Conservation (phyloP, 2,888 invertebrate species). For the Lathronympha strigana region DNA sequence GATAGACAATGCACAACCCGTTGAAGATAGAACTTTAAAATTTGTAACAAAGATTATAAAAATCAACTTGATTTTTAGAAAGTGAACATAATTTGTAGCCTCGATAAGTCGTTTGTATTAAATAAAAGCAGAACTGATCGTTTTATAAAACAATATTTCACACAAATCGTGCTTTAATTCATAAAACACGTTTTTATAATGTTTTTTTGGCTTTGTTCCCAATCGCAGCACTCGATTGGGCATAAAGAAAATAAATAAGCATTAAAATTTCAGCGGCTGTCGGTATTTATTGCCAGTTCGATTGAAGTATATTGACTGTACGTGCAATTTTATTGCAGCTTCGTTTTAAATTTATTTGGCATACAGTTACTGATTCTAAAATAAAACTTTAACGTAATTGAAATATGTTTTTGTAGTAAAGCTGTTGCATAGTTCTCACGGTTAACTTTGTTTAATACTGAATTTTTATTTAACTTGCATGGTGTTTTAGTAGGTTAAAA, state of each 20-base stretch:
- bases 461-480: too few relatives aligned
- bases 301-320: conserved; percentile 28
- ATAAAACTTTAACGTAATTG: background rate
- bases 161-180: conserved; percentile 1
- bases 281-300: conserved; percentile 34
- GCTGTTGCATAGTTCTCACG: too few relatives aligned
- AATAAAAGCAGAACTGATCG: background rate
- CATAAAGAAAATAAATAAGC: conserved; percentile 31
- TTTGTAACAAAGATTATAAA: too few relatives aligned
- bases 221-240: conserved; percentile 16
- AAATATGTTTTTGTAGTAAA: background rate
- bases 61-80: too few relatives aligned
- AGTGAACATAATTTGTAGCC: too few relatives aligned
- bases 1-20: too few relatives aligned
- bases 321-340: conserved; percentile 28
- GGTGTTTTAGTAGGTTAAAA: too few relatives aligned
- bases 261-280: conserved; percentile 32
- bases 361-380: background rate
- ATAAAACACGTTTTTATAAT: conserved; percentile 12
- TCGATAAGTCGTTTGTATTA: background rate
- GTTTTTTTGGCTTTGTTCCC: conserved; percentile 31
- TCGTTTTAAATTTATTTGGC: conserved; percentile 16
- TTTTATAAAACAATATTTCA: background rate
- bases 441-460: too few relatives aligned
- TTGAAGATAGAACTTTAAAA: too few relatives aligned